These are phyloP conservation scores for Phrynosoma platyrhinos DNA, from an alignment of 2,113 vertebrate genomes.

Conservation along the genomic window DNA sequence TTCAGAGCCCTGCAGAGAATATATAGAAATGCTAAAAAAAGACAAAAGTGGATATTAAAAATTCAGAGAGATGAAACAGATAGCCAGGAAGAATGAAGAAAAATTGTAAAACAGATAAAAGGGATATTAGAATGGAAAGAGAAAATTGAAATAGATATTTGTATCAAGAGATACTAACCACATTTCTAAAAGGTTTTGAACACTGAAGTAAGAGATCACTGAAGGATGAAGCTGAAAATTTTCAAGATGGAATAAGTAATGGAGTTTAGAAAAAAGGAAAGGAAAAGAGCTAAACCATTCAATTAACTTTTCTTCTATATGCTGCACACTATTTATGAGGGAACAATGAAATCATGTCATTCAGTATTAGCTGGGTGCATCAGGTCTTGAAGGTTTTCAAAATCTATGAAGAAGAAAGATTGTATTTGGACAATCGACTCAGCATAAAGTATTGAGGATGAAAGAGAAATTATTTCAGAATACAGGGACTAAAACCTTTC, in stretches of 20 bases:
- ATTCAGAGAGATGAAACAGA: conserved; percentile 46
- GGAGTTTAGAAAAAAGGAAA: conserved; percentile 38
- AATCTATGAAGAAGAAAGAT: neutral
- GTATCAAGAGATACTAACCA: conserved; percentile 42
- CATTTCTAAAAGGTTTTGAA: conserved; percentile 46
- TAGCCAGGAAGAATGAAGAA: conserved; percentile 52
- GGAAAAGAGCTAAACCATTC: conserved; percentile 53
- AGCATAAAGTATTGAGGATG: neutral
- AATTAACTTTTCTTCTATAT: conserved; percentile 49
- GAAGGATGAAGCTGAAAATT: conserved; percentile 53
- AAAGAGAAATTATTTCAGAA: neutral
- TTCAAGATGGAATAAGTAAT: conserved; percentile 40
- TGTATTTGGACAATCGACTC: neutral
- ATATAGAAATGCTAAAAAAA: neutral
- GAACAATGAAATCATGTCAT: conserved; percentile 41
- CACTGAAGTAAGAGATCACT: conserved; percentile 40
- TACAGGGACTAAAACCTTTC: accelerated
- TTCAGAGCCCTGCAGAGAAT: conserved; percentile 16
- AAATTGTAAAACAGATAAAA: conserved; percentile 55
- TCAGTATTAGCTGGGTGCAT: conserved; percentile 23
- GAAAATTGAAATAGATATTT: conserved; percentile 54
- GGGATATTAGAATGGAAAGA: conserved; percentile 50
- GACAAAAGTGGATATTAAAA: conserved; percentile 61
- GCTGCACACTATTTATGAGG: conserved; percentile 40
- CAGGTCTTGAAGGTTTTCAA: conserved; percentile 26